Conservation (phyloP, 2,797 vertebrate genomes). For the Pseudochirops cupreus region DNA sequence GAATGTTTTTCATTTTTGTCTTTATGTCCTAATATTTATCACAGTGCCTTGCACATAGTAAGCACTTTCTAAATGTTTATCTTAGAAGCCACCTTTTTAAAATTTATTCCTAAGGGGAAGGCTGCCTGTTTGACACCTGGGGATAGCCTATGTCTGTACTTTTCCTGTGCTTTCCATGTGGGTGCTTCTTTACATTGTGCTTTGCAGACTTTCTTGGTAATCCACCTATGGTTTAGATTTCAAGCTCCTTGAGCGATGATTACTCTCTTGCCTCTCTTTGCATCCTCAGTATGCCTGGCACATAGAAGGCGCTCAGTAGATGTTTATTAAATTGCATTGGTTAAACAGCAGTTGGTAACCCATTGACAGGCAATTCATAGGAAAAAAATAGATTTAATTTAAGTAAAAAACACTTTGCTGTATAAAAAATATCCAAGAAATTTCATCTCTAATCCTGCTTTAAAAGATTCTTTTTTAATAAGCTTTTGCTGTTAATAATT, state of each 20-base stretch:
- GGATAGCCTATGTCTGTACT: slow-evolving; percentile 19
- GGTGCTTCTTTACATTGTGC: slow-evolving; percentile 31
- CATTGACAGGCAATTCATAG: neutral
- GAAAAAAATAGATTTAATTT: slow-evolving; percentile 51
- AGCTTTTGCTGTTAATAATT: slow-evolving; percentile 67
- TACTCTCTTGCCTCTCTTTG: neutral
- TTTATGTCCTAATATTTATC: neutral
- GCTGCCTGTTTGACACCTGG: slow-evolving; percentile 8
- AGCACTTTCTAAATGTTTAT: neutral
- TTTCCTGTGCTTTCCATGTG: slow-evolving; percentile 33
- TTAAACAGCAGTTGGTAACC: neutral
- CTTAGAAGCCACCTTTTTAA: neutral
- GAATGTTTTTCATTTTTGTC: neutral
- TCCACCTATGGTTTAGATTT: neutral
- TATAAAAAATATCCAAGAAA: slow-evolving; percentile 50
- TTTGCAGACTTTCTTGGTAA: neutral
- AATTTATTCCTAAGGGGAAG: neutral
- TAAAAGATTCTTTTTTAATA: slow-evolving; percentile 71
- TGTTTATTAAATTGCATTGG: neutral
- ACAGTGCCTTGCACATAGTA: neutral
- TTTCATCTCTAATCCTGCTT: slow-evolving; percentile 45
- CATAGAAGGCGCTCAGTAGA: neutral
- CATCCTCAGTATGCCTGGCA: neutral
- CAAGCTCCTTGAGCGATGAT: neutral
- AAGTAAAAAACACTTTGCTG: slow-evolving; percentile 13